Conservation (phyloP, 35 echinoderm and acorn worm genomes). For the Stichopus chloronotus region DNA sequence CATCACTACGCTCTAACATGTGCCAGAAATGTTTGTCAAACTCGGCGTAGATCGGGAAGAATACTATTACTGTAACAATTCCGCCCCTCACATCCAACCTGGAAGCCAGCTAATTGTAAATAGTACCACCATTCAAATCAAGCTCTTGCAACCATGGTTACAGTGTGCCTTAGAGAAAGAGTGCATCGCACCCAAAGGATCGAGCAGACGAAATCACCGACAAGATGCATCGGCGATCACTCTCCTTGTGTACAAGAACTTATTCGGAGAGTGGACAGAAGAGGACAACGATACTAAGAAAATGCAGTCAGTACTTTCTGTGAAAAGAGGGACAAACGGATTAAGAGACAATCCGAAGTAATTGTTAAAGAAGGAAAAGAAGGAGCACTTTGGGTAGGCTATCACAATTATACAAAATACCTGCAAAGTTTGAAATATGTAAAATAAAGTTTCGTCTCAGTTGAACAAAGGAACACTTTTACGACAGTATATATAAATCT, state of each 20-base stretch:
- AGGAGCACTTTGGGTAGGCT: too few relatives aligned
- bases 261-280: slow-evolving; percentile 52
- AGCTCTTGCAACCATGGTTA: slow-evolving; percentile 61
- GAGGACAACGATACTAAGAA: slow-evolving; percentile 56
- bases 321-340: neutral
- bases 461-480: too few relatives aligned
- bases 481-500: too few relatives aligned
- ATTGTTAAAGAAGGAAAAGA: neutral
- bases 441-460: too few relatives aligned
- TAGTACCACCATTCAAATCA: slow-evolving; percentile 62
- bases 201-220: slow-evolving; percentile 40
- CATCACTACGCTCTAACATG: slow-evolving; percentile 65
- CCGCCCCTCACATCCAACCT: slow-evolving; percentile 60
- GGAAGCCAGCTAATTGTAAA: slow-evolving; percentile 70
- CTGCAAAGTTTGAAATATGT: too few relatives aligned
- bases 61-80: slow-evolving; percentile 46
- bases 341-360: neutral
- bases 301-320: slow-evolving; percentile 4
- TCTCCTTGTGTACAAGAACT: slow-evolving; percentile 68
- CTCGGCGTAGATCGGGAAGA: slow-evolving; percentile 52
- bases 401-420: too few relatives aligned
- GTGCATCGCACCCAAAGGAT: slow-evolving; percentile 63
- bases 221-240: slow-evolving; percentile 72
- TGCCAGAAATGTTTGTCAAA: slow-evolving; percentile 53
- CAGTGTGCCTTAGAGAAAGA: slow-evolving; percentile 52